Evolutionary conservation across 2,113 vertebrate species (phyloP).

Genomic region (Myanophis thanlyinensis): DNA sequence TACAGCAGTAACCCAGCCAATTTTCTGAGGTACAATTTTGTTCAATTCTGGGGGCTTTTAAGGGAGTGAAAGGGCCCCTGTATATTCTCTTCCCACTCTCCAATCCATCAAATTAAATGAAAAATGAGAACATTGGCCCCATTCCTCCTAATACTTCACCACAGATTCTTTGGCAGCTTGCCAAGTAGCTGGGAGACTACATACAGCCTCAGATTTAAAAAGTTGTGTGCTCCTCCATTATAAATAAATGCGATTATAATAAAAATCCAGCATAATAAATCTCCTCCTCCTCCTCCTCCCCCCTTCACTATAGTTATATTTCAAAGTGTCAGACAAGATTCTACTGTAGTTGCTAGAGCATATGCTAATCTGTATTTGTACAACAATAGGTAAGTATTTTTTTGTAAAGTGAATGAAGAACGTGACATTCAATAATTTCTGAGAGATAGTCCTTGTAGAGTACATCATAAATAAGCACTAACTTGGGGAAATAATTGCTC

Average conservation of each 20-base stretch:
- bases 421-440: neutral
- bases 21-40: neutral
- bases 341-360: neutral
- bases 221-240: neutral
- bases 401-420: neutral
- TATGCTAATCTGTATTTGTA: neutral
- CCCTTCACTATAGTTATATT: neutral
- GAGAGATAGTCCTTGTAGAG: neutral
- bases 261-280: neutral
- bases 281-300: neutral
- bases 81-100: neutral
- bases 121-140: neutral
- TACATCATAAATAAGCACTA: slow-evolving; percentile 25
- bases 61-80: neutral
- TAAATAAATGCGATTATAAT: neutral
- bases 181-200: neutral
- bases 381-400: neutral
- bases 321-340: neutral
- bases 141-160: neutral
- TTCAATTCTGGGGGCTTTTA: neutral
- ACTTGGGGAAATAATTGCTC: slow-evolving; percentile 10
- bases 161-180: neutral
- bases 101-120: neutral
- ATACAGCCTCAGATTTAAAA: neutral
- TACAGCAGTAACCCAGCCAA: neutral